A percentile compares a stretch with the other conserved stretches of the same genome.
Conservation (phyloP, 1,140 invertebrate genomes). For the Drosophila obscura region DNA sequence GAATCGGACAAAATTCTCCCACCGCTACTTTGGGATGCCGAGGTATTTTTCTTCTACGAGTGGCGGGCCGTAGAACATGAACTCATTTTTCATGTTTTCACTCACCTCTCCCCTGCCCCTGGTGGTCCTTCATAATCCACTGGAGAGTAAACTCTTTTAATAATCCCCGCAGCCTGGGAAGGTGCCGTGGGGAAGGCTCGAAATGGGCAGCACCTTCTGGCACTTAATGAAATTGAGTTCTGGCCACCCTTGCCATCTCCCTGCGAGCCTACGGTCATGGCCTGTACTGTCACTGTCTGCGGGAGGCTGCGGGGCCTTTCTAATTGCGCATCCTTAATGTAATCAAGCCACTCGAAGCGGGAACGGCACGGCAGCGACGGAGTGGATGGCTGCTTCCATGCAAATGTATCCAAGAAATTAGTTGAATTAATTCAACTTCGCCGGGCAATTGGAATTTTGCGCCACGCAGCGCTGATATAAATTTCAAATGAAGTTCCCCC, state of each 20-base stretch:
- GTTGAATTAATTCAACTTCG: conserved; percentile 69
- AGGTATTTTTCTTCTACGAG: not conserved
- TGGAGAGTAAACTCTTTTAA: conserved; percentile 27
- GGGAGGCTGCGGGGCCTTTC: conserved; percentile 18
- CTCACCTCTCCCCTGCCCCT: not conserved
- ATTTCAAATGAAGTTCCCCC: conserved; percentile 39
- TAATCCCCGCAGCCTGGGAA: conserved; percentile 18
- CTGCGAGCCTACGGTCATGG: not conserved
- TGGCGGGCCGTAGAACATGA: conserved; percentile 8
- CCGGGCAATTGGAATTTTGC: conserved; percentile 52
- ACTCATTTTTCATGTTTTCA: not conserved
- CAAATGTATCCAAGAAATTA: conserved; percentile 67
- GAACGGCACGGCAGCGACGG: not conserved
- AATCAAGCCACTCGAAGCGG: conserved; percentile 46
- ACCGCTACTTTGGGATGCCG: conserved; percentile 12
- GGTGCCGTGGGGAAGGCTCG: conserved; percentile 1
- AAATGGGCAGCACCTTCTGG: conserved; percentile 62
- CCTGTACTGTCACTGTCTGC: conserved; percentile 18
- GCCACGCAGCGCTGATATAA: conserved; percentile 57
- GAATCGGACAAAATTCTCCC: conserved; percentile 9
- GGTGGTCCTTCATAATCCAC: conserved; percentile 56
- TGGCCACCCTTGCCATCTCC: conserved; percentile 37
- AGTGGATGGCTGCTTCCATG: conserved; percentile 26
- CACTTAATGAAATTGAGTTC: conserved; percentile 50
- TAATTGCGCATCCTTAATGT: conserved; percentile 77